Percentiles rank a stretch among this genome's conserved stretches.
phyloP scores from a whole-genome alignment of 2,797 vertebrate genomes.

The Tapera naevia region DNA sequence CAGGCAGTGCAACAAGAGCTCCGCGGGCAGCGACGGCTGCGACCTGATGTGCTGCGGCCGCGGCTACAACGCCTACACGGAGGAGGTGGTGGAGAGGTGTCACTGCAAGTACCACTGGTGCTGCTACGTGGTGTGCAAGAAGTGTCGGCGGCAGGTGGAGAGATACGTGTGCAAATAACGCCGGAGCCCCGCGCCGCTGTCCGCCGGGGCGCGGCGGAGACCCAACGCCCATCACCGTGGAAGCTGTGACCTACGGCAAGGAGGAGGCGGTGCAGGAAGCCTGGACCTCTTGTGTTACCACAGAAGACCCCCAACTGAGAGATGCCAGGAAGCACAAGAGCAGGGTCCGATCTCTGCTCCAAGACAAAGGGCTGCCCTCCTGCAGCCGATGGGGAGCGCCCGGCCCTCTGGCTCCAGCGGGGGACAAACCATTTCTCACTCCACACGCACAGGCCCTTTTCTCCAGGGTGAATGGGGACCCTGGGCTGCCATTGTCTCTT shows the following conservation, averaged over 20 bases:
- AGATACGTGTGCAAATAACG: conserved; percentile 78
- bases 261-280: background rate
- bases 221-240: rapidly evolving
- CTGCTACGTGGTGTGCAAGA: conserved; percentile 81
- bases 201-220: background rate
- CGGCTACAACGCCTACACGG: conserved; percentile 79
- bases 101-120: conserved; percentile 83
- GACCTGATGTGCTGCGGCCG: conserved; percentile 81
- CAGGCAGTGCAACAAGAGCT: conserved; percentile 81
- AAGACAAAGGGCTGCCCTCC: conserved; percentile 2
- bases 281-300: rapidly evolving
- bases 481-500: conserved; percentile 12
- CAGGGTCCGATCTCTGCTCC: background rate
- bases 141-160: conserved; percentile 72
- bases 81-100: conserved; percentile 78
- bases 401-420: conserved; percentile 14
- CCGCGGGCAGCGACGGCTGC: conserved; percentile 74
- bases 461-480: background rate
- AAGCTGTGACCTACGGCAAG: background rate
- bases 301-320: background rate
- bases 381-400: background rate
- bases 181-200: rapidly evolving
- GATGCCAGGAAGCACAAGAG: background rate
- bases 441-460: background rate
- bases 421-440: background rate